Conservation (phyloP, 2,888 invertebrate genomes). For the Itoplectis maculator region DNA sequence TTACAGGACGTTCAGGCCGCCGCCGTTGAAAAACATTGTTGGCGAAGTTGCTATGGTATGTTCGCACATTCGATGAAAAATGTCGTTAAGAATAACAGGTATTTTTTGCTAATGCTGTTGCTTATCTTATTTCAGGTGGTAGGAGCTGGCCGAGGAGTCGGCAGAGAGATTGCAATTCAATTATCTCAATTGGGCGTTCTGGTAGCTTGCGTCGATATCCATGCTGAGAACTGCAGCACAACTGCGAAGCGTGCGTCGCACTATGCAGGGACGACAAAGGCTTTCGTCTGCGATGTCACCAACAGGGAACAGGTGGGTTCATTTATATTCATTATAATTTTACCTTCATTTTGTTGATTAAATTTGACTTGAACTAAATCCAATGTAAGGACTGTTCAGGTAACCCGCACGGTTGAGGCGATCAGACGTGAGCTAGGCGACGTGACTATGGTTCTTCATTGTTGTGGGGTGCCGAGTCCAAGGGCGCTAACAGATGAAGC, state of each 20-base stretch:
- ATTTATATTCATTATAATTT: too few species aligned
- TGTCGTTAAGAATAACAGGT: too few species aligned
- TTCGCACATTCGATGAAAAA: conserved; percentile 1
- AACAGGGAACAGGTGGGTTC: conserved; percentile 84
- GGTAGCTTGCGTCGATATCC: conserved; percentile 89
- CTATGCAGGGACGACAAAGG: conserved; percentile 85
- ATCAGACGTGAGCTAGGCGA: conserved; percentile 86
- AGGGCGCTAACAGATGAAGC: conserved; percentile 86
- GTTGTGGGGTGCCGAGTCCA: conserved; percentile 88
- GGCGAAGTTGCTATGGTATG: conserved; percentile 88
- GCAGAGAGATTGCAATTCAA: conserved; percentile 88
- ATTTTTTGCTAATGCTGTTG: not conserved
- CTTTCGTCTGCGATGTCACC: conserved; percentile 87
- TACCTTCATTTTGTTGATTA: not conserved
- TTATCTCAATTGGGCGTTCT: conserved; percentile 86
- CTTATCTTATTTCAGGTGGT: conserved; percentile 86
- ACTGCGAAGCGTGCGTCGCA: conserved; percentile 85
- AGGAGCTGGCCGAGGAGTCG: conserved; percentile 90
- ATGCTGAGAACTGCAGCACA: conserved; percentile 85
- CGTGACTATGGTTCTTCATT: conserved; percentile 88
- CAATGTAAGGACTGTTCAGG: conserved; percentile 74
- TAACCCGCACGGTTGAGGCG: conserved; percentile 84
- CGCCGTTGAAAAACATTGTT: conserved; percentile 87
- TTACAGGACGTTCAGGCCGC: conserved; percentile 86
- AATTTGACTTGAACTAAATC: conserved; percentile 53